Conservation (phyloP, 2,797 vertebrate species). For the Betta splendens region DNA sequence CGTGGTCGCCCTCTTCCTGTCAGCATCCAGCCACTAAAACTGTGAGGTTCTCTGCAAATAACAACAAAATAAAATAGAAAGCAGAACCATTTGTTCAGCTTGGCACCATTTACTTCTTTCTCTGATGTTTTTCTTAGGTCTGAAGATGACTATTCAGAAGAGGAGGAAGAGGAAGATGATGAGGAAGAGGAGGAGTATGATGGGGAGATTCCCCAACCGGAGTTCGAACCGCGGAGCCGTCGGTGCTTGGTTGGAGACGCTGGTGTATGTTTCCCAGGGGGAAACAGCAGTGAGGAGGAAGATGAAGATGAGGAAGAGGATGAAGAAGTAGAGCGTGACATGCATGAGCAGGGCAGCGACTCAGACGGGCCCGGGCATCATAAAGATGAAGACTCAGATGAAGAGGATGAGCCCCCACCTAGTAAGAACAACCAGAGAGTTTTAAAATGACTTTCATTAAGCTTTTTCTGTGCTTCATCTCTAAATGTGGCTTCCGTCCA, state of each 20-base stretch:
- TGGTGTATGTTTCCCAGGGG: constrained; percentile 85
- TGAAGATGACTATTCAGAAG: constrained; percentile 95
- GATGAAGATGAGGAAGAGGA: constrained; percentile 69
- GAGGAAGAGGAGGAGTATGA: constrained; percentile 82
- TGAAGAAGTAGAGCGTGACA: constrained; percentile 79
- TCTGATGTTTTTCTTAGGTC: constrained; percentile 77
- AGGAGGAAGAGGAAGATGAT: constrained; percentile 82
- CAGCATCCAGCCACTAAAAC: constrained; percentile 96
- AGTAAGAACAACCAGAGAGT: constrained; percentile 67
- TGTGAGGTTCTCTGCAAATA: constrained; percentile 82
- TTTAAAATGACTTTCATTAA: background rate
- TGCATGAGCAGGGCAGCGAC: constrained; percentile 87
- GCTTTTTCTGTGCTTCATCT: background rate
- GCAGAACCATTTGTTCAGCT: background rate
- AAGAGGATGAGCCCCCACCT: constrained; percentile 81
- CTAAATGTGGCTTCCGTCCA: constrained; percentile 57
- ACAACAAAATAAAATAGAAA: background rate
- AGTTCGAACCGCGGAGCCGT: constrained; percentile 80
- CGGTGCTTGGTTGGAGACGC: constrained; percentile 85
- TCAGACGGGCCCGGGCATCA: constrained; percentile 93
- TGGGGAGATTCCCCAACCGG: constrained; percentile 80
- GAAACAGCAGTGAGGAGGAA: constrained; percentile 83
- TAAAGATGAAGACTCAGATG: constrained; percentile 92
- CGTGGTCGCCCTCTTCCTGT: constrained; percentile 90
- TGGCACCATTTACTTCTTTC: constrained; percentile 1